Conservation (phyloP, 2,888 invertebrate genomes). For the Zygothrica quintamaculata region DNA sequence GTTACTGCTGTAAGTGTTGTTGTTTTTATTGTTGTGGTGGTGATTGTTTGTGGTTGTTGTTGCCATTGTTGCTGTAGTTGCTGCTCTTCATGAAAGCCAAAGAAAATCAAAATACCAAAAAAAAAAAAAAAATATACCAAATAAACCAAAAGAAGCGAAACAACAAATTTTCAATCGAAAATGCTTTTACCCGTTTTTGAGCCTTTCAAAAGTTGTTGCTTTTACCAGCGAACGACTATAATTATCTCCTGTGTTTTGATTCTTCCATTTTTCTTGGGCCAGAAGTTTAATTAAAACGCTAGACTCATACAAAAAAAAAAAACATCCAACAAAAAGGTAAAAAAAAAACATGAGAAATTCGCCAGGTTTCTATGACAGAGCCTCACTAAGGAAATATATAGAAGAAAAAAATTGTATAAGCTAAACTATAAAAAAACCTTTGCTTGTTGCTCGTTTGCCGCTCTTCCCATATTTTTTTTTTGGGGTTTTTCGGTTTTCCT, state of each 20-base stretch:
- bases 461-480: slow-evolving; percentile 21
- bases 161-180: slow-evolving; percentile 62
- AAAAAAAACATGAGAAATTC: slow-evolving; percentile 13
- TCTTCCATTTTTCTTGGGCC: slow-evolving; percentile 12
- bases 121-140: too few species aligned
- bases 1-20: slow-evolving; percentile 17
- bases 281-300: slow-evolving; percentile 69
- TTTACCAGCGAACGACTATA: slow-evolving; percentile 54
- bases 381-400: slow-evolving; percentile 4
- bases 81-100: slow-evolving; percentile 8
- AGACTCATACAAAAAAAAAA: slow-evolving; percentile 45
- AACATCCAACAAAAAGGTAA: slow-evolving; percentile 40
- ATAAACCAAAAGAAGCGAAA: slow-evolving; percentile 31
- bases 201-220: slow-evolving; percentile 34
- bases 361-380: slow-evolving; percentile 50
- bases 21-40: slow-evolving; percentile 23
- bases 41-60: slow-evolving; percentile 18
- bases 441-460: slow-evolving; percentile 52
- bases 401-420: slow-evolving; percentile 23
- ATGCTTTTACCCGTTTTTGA: slow-evolving; percentile 32
- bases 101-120: too few species aligned
- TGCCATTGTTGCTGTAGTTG: slow-evolving; percentile 9
- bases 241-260: slow-evolving; percentile 41
- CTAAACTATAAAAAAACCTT: slow-evolving; percentile 57
- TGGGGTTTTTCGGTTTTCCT: slow-evolving; percentile 50